Base-by-base conservation (phyloP, 2,888 invertebrate species). In the Caenorhabditis sp. region DNA sequence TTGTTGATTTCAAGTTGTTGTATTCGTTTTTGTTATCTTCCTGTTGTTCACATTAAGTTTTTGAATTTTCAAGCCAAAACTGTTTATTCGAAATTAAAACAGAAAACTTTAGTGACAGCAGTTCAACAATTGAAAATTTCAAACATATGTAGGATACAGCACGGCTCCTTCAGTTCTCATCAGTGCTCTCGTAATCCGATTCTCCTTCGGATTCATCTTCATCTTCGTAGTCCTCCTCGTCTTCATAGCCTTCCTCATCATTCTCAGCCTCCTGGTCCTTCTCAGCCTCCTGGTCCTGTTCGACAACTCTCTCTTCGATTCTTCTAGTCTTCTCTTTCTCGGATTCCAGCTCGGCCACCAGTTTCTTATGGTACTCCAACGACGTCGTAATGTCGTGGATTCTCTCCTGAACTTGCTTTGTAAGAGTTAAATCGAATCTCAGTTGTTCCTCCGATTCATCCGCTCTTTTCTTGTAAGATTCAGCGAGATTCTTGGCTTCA, bases 1-100 rank as follows among this genome's bases (percentile, higher is more conserved):
- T 77, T 77, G 77, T 77, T 77, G 69, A 70, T 70, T 77, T 77
- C 68, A 38, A 63, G 16, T 68, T 76, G 76, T 76, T 76, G 68
- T n/a, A 59, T 76, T 41, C 8, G n/a, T 28, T 61, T 47, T 61
- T 51, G 38, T 76, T 61, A n/a, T n/a, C 28, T 49, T 10, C 14
- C 7, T 54, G 26, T 26, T 49, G 19, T 49, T 10, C n/a, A 2
- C 19, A 19, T 54, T 54, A 14, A 54, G 14, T n/a, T n/a, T 41
- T 49, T n/a, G 5, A 56, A 35, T 24, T 49, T 66, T 66, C 8
- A 19, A n/a, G 38, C 38, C 38, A 38, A 38, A 12, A 10, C n/a
- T n/a, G 2, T 38, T 38, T 38, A 38, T 38, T 38, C 38, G 12
- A 10, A 24, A 12, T 54, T 54, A 19, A 7, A 54, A 24, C 3